phyloP scores from a whole-genome alignment of 2,888 invertebrate genomes.

The Sicus ferrugineus region DNA sequence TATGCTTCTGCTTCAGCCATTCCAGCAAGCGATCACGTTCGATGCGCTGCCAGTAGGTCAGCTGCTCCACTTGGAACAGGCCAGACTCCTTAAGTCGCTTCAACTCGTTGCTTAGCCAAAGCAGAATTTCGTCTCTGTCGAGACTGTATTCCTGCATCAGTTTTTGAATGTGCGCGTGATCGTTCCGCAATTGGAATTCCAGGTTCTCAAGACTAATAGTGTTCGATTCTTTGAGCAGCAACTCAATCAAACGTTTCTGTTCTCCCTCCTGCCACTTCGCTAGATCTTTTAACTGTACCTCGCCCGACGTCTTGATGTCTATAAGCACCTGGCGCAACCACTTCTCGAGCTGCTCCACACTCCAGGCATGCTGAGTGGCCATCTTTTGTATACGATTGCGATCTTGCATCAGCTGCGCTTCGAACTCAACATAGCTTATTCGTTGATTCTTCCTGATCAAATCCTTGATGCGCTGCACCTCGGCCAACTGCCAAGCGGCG shows the following conservation, averaged over 20 bases:
- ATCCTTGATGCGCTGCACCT: constrained; percentile 53
- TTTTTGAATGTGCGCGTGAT: constrained; percentile 49
- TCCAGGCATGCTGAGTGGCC: constrained; percentile 55
- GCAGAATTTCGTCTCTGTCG: constrained; percentile 54
- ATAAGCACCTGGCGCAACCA: constrained; percentile 59
- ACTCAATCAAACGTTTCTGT: constrained; percentile 55
- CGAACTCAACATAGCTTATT: constrained; percentile 55
- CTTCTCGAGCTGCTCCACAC: constrained; percentile 56
- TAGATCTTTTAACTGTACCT: constrained; percentile 55
- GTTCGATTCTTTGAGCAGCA: constrained; percentile 54
- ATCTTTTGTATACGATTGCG: constrained; percentile 51
- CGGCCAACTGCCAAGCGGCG: constrained; percentile 55
- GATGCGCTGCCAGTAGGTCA: constrained; percentile 56
- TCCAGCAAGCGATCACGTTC: constrained; percentile 54
- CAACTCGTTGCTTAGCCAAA: constrained; percentile 54
- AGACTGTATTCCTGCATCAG: constrained; percentile 55
- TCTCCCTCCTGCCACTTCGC: constrained; percentile 58
- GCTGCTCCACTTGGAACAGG: constrained; percentile 50
- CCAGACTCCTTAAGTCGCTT: constrained; percentile 52
- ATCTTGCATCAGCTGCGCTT: constrained; percentile 55
- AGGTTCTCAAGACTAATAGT: constrained; percentile 53
- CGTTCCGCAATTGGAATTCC: constrained; percentile 51
- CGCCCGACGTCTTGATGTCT: constrained; percentile 55
- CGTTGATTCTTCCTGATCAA: constrained; percentile 55
- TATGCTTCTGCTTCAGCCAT: constrained; percentile 52